Evolutionary conservation across 2,797 vertebrate species (phyloP).

Genomic region (Neostethus bicornis): DNA sequence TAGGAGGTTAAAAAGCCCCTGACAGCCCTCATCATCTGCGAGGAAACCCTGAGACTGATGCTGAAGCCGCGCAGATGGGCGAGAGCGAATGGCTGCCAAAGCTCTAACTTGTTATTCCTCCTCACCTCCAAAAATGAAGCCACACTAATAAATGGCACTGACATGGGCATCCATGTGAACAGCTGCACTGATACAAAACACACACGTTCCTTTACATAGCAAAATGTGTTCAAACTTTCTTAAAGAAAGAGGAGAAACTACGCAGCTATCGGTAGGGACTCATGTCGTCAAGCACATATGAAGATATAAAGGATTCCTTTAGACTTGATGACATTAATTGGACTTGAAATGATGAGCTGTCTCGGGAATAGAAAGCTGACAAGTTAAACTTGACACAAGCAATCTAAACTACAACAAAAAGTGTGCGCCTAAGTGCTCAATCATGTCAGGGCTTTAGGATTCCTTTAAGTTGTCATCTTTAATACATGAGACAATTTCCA

Average conservation of each 20-base stretch:
- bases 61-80: slow-evolving; percentile 94
- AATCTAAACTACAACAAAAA: slow-evolving; percentile 63
- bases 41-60: slow-evolving; percentile 98
- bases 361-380: slow-evolving; percentile 61
- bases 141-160: slow-evolving; percentile 59
- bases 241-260: slow-evolving; percentile 8
- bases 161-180: slow-evolving; percentile 32
- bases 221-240: slow-evolving; percentile 1
- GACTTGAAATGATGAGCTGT: slow-evolving; percentile 54
- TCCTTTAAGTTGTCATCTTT: slow-evolving; percentile 80
- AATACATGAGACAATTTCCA: slow-evolving; percentile 74
- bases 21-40: slow-evolving; percentile 99
- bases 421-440: slow-evolving; percentile 65
- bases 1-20: slow-evolving; percentile 99
- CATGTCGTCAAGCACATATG: slow-evolving; percentile 19
- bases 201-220: background rate
- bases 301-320: slow-evolving; percentile 48
- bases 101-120: slow-evolving; percentile 95
- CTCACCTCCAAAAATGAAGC: slow-evolving; percentile 89
- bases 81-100: slow-evolving; percentile 90
- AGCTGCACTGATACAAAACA: slow-evolving; percentile 28
- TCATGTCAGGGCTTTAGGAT: slow-evolving; percentile 66
- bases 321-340: slow-evolving; percentile 62
- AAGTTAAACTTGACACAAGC: slow-evolving; percentile 69
- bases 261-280: slow-evolving; percentile 6